These are phyloP conservation scores for Cephalopholis sonnerati DNA, from an alignment of 2,113 vertebrate species.

Conservation along the genomic window DNA sequence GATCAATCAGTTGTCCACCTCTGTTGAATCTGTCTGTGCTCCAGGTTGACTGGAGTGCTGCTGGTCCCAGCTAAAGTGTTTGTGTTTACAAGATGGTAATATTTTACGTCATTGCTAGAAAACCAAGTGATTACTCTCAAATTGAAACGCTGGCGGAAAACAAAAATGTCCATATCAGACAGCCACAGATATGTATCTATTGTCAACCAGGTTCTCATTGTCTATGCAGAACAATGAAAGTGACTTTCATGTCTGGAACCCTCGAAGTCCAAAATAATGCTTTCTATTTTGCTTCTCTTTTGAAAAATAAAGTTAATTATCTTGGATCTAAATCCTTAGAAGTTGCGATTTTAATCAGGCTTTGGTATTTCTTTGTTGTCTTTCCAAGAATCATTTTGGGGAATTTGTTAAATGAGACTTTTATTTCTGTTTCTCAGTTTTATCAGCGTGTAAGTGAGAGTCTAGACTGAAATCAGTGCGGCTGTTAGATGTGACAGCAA, in stretches of 20 bases:
- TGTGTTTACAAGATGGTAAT: neutral
- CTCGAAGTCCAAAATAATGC: neutral
- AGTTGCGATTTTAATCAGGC: neutral
- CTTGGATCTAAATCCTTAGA: neutral
- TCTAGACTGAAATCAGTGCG: neutral
- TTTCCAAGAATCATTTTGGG: neutral
- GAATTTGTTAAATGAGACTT: conserved; percentile 1
- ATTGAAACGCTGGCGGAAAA: too few relatives aligned
- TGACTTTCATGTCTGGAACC: neutral
- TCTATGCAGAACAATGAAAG: neutral
- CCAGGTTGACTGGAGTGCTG: neutral
- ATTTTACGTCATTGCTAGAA: neutral
- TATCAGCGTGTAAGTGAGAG: neutral
- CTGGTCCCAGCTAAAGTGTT: neutral
- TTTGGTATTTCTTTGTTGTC: neutral
- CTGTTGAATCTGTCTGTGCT: neutral
- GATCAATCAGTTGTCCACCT: neutral
- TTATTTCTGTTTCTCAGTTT: neutral
- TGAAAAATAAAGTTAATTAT: neutral
- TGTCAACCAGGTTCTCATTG: neutral
- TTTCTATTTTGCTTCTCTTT: too few relatives aligned
- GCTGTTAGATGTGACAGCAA: conserved; percentile 31
- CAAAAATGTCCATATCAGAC: too few relatives aligned
- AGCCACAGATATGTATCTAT: neutral
- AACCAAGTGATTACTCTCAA: neutral